Evolutionary conservation across 2,113 vertebrate genomes (phyloP).

Genomic region (Zosterops pallidus): DNA sequence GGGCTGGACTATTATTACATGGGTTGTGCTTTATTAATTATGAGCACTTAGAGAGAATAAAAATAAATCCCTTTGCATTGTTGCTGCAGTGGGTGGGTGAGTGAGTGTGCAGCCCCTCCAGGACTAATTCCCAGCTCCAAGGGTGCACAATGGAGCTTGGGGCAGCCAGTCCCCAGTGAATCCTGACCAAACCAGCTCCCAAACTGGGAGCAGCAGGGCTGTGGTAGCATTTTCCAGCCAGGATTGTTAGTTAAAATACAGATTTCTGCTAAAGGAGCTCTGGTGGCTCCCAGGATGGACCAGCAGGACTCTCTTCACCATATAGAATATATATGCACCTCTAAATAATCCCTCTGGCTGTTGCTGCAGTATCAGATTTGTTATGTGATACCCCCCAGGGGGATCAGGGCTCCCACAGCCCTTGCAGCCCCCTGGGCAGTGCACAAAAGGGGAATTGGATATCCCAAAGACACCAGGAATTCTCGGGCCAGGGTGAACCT

Average conservation of each 20-base stretch:
- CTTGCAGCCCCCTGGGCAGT: not conserved
- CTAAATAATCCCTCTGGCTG: not conserved
- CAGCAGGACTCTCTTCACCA: not conserved
- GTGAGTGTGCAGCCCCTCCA: not conserved
- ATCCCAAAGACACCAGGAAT: not conserved
- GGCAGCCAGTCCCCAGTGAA: not conserved
- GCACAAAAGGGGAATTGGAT: not conserved
- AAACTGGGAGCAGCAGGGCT: not conserved
- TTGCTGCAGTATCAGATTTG: not conserved
- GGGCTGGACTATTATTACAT: not conserved
- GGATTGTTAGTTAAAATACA: not conserved
- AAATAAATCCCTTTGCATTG: not conserved
- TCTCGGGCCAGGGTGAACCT: not conserved
- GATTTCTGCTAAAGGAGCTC: not conserved
- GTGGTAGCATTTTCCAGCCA: not conserved
- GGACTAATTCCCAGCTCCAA: slow-evolving; percentile 2
- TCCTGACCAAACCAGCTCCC: not conserved
- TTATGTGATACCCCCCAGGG: not conserved
- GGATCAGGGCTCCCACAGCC: not conserved
- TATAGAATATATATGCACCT: not conserved
- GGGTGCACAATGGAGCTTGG: not conserved
- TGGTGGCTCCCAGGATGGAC: not conserved
- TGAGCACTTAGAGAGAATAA: not conserved
- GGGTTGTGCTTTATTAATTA: slow-evolving; percentile 13
- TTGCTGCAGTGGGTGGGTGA: not conserved